Conservation (phyloP, 2,113 vertebrate species). For the Emberiza fucata region DNA sequence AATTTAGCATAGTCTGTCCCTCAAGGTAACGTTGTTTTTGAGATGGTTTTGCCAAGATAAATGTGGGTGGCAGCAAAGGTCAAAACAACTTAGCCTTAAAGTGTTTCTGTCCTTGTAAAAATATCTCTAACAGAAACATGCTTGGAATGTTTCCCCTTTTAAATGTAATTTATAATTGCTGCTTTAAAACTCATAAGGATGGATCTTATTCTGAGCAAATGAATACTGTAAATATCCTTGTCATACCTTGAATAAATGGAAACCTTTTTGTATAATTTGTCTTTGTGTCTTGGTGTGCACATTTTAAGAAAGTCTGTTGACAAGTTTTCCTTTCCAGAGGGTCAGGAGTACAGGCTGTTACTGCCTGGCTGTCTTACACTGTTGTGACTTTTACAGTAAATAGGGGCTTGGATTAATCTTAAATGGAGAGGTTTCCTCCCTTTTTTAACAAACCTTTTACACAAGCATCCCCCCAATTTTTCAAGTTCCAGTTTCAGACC, state of each 20-base stretch:
- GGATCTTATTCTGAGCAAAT: conserved; percentile 62
- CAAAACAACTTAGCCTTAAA: conserved; percentile 69
- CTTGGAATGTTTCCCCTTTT: conserved; percentile 56
- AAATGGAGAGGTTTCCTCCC: neutral
- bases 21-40: conserved; percentile 34
- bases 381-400: neutral
- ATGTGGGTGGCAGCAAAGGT: conserved; percentile 48
- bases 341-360: neutral
- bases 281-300: neutral
- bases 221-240: conserved; percentile 79
- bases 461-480: neutral
- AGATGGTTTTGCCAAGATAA: conserved; percentile 15
- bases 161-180: conserved; percentile 70
- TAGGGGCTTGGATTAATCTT: neutral
- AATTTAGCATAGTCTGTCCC: neutral
- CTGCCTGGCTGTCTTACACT: neutral
- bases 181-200: conserved; percentile 57
- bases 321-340: neutral
- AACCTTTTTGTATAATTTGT: conserved; percentile 72
- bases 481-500: neutral
- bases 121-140: conserved; percentile 70
- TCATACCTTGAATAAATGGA: conserved; percentile 80
- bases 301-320: neutral
- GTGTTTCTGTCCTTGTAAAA: conserved; percentile 65
- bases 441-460: neutral